Evolutionary conservation across 2,113 vertebrate genomes (phyloP).

Genomic region (Crotalus helleri): DNA sequence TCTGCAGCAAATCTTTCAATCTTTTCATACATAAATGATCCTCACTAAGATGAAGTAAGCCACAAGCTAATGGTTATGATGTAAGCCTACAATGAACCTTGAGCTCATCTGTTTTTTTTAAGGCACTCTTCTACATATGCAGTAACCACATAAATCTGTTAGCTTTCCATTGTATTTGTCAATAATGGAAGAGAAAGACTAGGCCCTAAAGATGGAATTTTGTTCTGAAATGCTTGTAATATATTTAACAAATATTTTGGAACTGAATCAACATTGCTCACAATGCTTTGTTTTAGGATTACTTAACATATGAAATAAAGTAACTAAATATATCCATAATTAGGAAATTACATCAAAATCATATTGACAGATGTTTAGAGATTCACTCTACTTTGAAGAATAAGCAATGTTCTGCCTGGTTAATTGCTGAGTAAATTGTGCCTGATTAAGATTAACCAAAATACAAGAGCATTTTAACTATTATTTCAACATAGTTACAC

Average conservation of each 20-base stretch:
- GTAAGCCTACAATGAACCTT: neutral
- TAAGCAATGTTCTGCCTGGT: neutral
- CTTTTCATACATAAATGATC: neutral
- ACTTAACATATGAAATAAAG: neutral
- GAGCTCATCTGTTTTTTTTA: neutral
- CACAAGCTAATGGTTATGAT: neutral
- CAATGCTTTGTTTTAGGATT: neutral
- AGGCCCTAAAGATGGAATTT: neutral
- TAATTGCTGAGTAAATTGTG: neutral
- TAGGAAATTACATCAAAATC: neutral
- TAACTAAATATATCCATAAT: neutral
- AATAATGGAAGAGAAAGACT: neutral
- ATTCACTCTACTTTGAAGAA: neutral
- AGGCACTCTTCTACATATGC: neutral
- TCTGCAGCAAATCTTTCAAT: neutral
- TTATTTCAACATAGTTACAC: neutral
- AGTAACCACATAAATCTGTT: neutral
- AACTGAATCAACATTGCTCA: neutral
- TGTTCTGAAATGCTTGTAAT: neutral
- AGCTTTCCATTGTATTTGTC: neutral
- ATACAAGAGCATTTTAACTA: neutral
- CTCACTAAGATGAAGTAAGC: neutral
- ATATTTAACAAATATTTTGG: neutral
- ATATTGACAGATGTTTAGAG: neutral
- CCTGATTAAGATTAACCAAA: neutral